These are phyloP conservation scores for Perizoma flavofasciatum DNA, from an alignment of 2,888 invertebrate species.

Conservation along the genomic window DNA sequence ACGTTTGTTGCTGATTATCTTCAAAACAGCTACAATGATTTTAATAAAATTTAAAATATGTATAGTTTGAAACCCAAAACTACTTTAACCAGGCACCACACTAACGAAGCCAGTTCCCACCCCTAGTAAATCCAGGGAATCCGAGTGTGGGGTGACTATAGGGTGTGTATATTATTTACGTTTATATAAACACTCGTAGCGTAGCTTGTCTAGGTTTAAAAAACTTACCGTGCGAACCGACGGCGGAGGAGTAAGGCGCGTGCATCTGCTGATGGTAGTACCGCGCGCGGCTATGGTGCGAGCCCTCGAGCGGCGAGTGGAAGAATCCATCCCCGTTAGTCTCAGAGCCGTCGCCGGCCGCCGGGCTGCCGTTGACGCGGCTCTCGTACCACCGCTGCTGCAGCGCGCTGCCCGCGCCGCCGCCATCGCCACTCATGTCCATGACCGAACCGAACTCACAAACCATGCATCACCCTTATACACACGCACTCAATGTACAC, in stretches of 20 bases:
- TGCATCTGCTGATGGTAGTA: constrained; percentile 85
- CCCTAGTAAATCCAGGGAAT: no score
- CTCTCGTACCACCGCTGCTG: constrained; percentile 84
- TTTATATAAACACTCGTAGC: no score
- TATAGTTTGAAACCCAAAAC: no score
- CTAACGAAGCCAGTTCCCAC: no score
- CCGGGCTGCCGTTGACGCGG: constrained; percentile 82
- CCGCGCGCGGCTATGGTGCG: constrained; percentile 80
- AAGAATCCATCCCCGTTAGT: constrained; percentile 82
- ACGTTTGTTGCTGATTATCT: no score
- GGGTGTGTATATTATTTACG: no score
- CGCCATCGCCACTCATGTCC: constrained; percentile 80
- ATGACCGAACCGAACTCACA: constrained; percentile 78
- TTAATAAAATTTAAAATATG: no score
- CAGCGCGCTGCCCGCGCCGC: constrained; percentile 70
- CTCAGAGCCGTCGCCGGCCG: constrained; percentile 76
- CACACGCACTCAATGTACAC: constrained; percentile 77
- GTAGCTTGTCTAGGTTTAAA: background rate
- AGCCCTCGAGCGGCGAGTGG: constrained; percentile 82
- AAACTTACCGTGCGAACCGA: constrained; percentile 79
- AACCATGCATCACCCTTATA: constrained; percentile 82
- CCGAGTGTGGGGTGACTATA: no score
- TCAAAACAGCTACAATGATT: no score
- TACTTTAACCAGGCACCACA: no score
- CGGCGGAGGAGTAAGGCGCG: constrained; percentile 81